A percentile compares a stretch with the other conserved stretches of the same genome.
phyloP scores from a whole-genome alignment of 2,797 vertebrate species.

The Heliangelus exortis region DNA sequence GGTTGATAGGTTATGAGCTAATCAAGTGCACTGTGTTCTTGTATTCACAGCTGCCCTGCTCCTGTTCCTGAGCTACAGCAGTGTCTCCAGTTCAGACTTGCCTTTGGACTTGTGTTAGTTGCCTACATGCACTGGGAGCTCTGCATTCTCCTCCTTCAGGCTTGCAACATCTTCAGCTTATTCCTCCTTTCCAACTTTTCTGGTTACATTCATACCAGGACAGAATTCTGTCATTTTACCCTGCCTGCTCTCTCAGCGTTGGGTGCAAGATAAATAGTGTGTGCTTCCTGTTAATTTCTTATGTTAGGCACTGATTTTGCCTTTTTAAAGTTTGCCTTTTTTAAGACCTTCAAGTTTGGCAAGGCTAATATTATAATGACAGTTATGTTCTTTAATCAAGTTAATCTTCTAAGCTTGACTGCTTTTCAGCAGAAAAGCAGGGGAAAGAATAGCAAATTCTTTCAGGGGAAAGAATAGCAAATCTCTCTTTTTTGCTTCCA shows the following conservation, averaged over 20 bases:
- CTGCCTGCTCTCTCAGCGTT: neutral
- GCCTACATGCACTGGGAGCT: neutral
- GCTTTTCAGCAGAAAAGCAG: constrained; percentile 25
- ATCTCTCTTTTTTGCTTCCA: constrained; percentile 16
- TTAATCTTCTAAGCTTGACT: constrained; percentile 6
- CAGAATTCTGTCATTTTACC: neutral
- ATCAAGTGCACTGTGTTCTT: neutral
- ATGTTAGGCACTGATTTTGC: neutral
- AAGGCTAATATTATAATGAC: neutral
- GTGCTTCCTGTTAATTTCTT: neutral
- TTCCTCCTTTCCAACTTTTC: neutral
- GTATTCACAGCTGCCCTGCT: neutral
- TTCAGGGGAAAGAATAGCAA: neutral
- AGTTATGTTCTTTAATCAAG: neutral
- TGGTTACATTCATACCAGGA: neutral
- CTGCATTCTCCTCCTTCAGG: neutral
- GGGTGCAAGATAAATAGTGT: neutral
- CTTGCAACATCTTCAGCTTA: neutral
- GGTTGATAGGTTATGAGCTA: neutral
- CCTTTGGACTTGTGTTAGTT: neutral
- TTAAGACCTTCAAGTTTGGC: neutral
- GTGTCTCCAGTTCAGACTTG: neutral
- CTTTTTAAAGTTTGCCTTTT: neutral
- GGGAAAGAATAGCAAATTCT: neutral
- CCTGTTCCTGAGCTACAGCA: neutral